Conservation (phyloP, 2,888 invertebrate genomes). For the Sinhomidia bicolor region DNA sequence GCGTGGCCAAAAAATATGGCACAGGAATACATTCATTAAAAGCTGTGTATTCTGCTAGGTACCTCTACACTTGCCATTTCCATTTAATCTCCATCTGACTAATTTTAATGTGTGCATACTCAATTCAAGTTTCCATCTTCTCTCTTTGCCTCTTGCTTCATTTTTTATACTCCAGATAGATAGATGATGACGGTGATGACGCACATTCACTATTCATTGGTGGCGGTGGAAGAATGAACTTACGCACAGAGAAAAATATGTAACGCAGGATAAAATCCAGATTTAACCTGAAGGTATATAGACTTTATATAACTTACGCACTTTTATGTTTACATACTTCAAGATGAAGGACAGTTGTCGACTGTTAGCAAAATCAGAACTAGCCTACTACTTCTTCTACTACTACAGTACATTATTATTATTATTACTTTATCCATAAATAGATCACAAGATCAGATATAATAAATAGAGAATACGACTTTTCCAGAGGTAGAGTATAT, state of each 20-base stretch:
- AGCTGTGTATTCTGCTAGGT: too few species aligned
- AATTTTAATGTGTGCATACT: neutral
- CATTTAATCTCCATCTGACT: too few species aligned
- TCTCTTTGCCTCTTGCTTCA: neutral
- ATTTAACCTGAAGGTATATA: neutral
- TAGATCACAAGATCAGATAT: slow-evolving; percentile 42
- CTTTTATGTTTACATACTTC: neutral
- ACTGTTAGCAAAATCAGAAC: neutral
- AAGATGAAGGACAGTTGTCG: neutral
- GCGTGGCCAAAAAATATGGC: too few species aligned
- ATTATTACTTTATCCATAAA: slow-evolving; percentile 34
- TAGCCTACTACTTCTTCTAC: neutral
- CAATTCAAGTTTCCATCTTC: neutral
- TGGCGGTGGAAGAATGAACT: slow-evolving; percentile 21
- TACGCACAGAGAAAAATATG: neutral
- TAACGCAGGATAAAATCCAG: neutral
- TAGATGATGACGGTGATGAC: slow-evolving; percentile 23
- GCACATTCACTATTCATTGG: slow-evolving; percentile 45
- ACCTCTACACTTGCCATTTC: too few species aligned
- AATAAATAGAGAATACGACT: neutral
- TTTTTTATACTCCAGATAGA: neutral
- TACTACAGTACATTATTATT: neutral
- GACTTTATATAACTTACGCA: neutral
- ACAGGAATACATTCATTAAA: too few species aligned
- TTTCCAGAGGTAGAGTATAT: neutral